Base-by-base conservation (phyloP, 2,888 invertebrate species). In the Apodemia duryi region DNA sequence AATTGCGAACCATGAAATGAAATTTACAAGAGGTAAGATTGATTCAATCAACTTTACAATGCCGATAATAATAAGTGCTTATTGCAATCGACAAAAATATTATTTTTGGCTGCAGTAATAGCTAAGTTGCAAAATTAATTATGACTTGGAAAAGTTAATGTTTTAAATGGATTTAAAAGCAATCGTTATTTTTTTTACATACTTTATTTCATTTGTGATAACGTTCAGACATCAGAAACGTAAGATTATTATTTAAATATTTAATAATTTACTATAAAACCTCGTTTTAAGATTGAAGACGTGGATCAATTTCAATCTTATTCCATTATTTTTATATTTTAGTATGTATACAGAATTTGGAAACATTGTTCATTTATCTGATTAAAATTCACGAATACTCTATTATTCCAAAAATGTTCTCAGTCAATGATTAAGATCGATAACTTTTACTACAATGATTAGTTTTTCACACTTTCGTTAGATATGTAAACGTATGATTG, bases 221-320 rank as follows among this genome's bases (percentile, higher is more conserved):
- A 69, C 71, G 68, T 69, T 68, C 3, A 63, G 5, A 10, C 73
- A 73, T 74, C 66, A 78, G 61, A 72, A 79, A 72, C 75, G 85
- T 84, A 77, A 82, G 85, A 62, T 13, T 46, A 7, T 38, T 28
- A 10, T 49, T 38, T 38, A 38, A 38, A 35, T 35, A 6, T 38
- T 2, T 9, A 9, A 38, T 38, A 7, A 38, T 35, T 35, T 35
- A 3, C 35, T 35, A 35, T 35, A 35, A 35, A 35, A 35, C 5
- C 35, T 35, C 35, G 35, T 35, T 35, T 35, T 35, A 35, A 35
- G 35, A 35, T 35, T 35, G 35, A 35, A 35, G 5, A 2, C 32
- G 1, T 32, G 32, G 32, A 1, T 32, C 32, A 32, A 32, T 32
- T 32, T 32, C 32, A 32, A 32, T 32, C 32, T 3, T 3, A 32